A percentile compares a stretch with the other conserved stretches of the same genome.
phyloP scores from a whole-genome alignment of 2,797 vertebrate genomes.

The Enteromius afrohamiltoni region DNA sequence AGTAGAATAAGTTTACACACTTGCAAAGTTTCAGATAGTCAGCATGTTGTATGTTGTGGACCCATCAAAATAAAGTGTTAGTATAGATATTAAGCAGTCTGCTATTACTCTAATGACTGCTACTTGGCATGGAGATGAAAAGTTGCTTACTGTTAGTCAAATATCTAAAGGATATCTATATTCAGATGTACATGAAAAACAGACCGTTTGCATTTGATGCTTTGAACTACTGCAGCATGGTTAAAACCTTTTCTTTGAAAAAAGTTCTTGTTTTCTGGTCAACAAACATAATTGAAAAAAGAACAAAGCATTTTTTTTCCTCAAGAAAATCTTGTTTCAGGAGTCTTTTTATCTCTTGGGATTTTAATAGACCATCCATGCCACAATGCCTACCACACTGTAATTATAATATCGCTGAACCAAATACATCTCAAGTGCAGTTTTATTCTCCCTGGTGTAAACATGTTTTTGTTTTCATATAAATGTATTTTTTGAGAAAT shows the following conservation, averaged over 20 bases:
- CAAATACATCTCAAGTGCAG: not conserved
- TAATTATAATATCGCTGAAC: slow-evolving; percentile 16
- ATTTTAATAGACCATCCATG: slow-evolving; percentile 37
- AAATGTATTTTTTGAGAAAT: too few species aligned
- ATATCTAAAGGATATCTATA: too few species aligned
- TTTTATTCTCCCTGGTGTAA: not conserved
- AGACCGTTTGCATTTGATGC: slow-evolving; percentile 2
- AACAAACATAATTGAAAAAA: slow-evolving; percentile 22
- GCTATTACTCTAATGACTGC: too few species aligned
- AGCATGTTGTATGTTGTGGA: too few species aligned
- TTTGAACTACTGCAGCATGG: slow-evolving; percentile 35
- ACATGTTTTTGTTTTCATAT: not conserved
- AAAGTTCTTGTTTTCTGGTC: slow-evolving; percentile 17
- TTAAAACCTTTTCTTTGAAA: slow-evolving; percentile 17
- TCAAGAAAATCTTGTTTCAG: slow-evolving; percentile 34
- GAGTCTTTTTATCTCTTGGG: slow-evolving; percentile 27
- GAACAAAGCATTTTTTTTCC: not conserved
- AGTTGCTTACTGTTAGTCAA: too few species aligned
- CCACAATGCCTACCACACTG: not conserved
- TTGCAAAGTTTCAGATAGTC: too few species aligned
- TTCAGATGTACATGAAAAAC: slow-evolving; percentile 13
- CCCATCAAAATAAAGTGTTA: too few species aligned
- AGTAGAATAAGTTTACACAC: too few species aligned
- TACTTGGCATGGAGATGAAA: too few species aligned
- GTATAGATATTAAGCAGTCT: too few species aligned